Percentiles rank a stretch among this genome's conserved stretches.
Conservation (phyloP, 2,888 invertebrate species). For the Vannuccia rotundouncinata region DNA sequence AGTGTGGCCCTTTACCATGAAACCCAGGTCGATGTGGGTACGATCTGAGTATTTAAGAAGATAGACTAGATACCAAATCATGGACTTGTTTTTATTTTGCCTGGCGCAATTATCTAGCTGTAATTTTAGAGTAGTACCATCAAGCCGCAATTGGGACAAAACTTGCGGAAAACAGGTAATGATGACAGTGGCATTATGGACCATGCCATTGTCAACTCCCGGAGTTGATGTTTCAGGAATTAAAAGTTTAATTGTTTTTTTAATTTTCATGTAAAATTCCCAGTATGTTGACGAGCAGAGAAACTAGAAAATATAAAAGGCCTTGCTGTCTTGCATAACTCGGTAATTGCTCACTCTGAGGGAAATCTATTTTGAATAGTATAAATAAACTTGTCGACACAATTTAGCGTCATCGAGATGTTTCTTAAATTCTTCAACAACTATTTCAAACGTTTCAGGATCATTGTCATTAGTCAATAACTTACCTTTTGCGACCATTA, state of each 20-base stretch:
- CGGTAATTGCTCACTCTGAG: neutral
- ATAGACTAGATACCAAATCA: constrained; percentile 2
- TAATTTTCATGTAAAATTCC: neutral
- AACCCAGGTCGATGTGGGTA: neutral
- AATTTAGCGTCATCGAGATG: neutral
- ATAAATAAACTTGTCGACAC: constrained; percentile 5
- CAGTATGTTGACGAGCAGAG: neutral
- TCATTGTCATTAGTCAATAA: neutral
- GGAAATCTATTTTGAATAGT: neutral
- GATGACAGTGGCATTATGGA: neutral
- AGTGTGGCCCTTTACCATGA: neutral
- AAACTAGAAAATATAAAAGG: constrained; percentile 1
- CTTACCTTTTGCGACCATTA: neutral
- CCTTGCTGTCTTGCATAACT: constrained; percentile 21
- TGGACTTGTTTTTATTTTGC: neutral
- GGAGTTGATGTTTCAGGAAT: constrained; percentile 2
- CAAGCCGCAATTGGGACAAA: constrained; percentile 2
- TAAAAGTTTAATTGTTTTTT: constrained; percentile 18
- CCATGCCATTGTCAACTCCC: neutral
- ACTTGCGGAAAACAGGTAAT: neutral
- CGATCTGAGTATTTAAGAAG: neutral
- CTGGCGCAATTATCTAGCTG: neutral
- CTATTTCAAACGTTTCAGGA: neutral
- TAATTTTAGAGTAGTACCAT: constrained; percentile 10
- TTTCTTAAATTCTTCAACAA: neutral